Evolutionary conservation across 2,888 invertebrate genomes (phyloP).

Genomic region (Alsophila aescularia): DNA sequence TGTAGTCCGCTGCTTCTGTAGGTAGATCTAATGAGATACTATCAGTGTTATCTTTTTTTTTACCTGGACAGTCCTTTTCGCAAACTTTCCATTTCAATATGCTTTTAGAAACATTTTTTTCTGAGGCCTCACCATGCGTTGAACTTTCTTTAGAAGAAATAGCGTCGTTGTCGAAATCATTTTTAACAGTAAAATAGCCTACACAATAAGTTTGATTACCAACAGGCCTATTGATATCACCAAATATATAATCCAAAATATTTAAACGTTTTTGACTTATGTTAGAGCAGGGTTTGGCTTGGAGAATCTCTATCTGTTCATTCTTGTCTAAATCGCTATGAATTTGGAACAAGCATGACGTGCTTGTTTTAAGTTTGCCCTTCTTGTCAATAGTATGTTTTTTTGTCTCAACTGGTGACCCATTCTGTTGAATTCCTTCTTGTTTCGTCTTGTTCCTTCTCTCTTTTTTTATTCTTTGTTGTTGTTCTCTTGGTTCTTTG

Average conservation of each 20-base stretch:
- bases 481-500: no score
- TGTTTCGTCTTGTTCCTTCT: not conserved
- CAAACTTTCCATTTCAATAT: slow-evolving; percentile 50
- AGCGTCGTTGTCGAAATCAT: slow-evolving; percentile 39
- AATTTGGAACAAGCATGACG: slow-evolving; percentile 48
- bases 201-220: slow-evolving; percentile 64
- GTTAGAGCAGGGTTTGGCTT: slow-evolving; percentile 55
- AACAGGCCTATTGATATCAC: slow-evolving; percentile 45
- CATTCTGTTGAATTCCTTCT: not conserved
- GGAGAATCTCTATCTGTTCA: slow-evolving; percentile 38
- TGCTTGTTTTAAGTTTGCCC: slow-evolving; percentile 19
- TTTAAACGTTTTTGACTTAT: slow-evolving; percentile 47
- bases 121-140: slow-evolving; percentile 37
- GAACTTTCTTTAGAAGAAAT: slow-evolving; percentile 21
- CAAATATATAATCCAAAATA: slow-evolving; percentile 64
- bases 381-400: not conserved
- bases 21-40: slow-evolving; percentile 56
- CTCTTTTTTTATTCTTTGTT: no score
- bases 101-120: slow-evolving; percentile 20
- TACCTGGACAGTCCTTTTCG: slow-evolving; percentile 44
- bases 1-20: slow-evolving; percentile 38
- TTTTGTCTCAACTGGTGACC: not conserved
- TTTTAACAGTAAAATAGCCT: slow-evolving; percentile 67
- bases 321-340: slow-evolving; percentile 41
- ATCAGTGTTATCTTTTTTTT: slow-evolving; percentile 34